These are phyloP conservation scores for Hippocampus barbouri DNA, from an alignment of 2,113 vertebrate species.

Conservation along the genomic window DNA sequence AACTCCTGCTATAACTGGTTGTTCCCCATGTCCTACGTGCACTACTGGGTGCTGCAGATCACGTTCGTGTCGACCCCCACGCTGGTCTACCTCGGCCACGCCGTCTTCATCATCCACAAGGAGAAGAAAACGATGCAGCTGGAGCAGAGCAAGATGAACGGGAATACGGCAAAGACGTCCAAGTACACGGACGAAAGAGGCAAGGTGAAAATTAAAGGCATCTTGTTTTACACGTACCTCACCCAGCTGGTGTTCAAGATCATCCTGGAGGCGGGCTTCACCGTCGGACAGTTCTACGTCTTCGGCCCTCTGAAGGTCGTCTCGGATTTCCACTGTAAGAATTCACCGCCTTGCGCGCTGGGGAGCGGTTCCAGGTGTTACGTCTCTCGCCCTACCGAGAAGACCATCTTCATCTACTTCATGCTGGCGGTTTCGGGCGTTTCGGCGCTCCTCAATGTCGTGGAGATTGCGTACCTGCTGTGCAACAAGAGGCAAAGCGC, in stretches of 20 bases:
- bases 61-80: conserved; percentile 68
- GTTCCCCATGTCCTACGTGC: conserved; percentile 71
- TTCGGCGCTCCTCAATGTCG: conserved; percentile 83
- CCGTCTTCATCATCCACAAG: conserved; percentile 60
- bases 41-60: conserved; percentile 74
- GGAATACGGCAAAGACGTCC: conserved; percentile 32
- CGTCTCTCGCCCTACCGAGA: conserved; percentile 81
- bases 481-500: conserved; percentile 65
- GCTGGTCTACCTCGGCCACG: conserved; percentile 66
- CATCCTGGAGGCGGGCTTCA: conserved; percentile 84
- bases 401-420: conserved; percentile 77
- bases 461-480: conserved; percentile 82
- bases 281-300: conserved; percentile 77
- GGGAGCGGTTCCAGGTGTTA: conserved; percentile 77
- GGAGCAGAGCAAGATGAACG: conserved; percentile 35
- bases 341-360: conserved; percentile 52
- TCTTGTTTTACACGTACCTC: conserved; percentile 84
- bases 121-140: conserved; percentile 65
- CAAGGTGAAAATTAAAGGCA: conserved; percentile 80
- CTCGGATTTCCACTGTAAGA: conserved; percentile 73
- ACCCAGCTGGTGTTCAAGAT: conserved; percentile 86
- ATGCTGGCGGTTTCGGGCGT: conserved; percentile 84
- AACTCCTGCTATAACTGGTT: conserved; percentile 66
- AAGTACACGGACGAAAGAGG: conserved; percentile 77
- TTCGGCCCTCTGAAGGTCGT: conserved; percentile 72